These are phyloP conservation scores for Pandemis corylana DNA, from an alignment of 2,888 invertebrate genomes.

Conservation along the genomic window DNA sequence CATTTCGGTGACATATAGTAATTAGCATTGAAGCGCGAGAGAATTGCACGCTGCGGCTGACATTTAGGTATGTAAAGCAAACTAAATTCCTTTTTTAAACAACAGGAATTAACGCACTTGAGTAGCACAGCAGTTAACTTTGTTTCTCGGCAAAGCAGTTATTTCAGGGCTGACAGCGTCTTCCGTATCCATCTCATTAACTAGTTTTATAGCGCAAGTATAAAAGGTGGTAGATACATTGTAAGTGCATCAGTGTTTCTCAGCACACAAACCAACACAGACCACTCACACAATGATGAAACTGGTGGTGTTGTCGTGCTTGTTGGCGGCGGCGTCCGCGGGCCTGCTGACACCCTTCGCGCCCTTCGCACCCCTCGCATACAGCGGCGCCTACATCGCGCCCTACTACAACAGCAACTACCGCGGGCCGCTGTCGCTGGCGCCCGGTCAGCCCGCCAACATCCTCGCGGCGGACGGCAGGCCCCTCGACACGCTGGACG, in stretches of 20 bases:
- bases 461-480: slow-evolving; percentile 74
- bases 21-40: slow-evolving; percentile 41
- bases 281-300: slow-evolving; percentile 79
- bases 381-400: slow-evolving; percentile 55
- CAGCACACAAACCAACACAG: slow-evolving; percentile 70
- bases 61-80: slow-evolving; percentile 44
- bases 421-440: slow-evolving; percentile 73
- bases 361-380: slow-evolving; percentile 46
- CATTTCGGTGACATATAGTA: slow-evolving; percentile 40
- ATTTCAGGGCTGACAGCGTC: slow-evolving; percentile 65
- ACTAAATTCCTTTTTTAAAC: slow-evolving; percentile 29
- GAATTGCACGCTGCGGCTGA: slow-evolving; percentile 44
- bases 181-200: slow-evolving; percentile 61
- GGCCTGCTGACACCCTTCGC: slow-evolving; percentile 47
- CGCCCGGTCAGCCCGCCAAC: slow-evolving; percentile 77
- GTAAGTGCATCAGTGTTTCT: slow-evolving; percentile 69
- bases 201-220: slow-evolving; percentile 57
- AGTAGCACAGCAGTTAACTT: slow-evolving; percentile 41
- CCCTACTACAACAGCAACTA: slow-evolving; percentile 64
- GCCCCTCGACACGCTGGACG: slow-evolving; percentile 76
- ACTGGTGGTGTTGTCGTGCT: slow-evolving; percentile 86
- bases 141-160: slow-evolving; percentile 65
- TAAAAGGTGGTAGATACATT: slow-evolving; percentile 59
- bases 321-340: slow-evolving; percentile 83
- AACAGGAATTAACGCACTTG: not conserved